Evolutionary conservation across 1,140 invertebrate species (phyloP).

Genomic region (Cotesia typhae): DNA sequence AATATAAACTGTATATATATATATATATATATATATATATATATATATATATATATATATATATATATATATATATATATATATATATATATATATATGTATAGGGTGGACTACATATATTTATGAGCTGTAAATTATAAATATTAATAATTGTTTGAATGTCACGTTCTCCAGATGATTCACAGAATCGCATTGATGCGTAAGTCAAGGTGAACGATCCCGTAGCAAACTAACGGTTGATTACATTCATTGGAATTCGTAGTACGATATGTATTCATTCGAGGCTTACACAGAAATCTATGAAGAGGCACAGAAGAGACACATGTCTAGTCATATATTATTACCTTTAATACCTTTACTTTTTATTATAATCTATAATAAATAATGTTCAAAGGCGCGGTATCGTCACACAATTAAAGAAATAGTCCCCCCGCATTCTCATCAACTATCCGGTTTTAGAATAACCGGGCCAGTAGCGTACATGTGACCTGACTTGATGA

Average conservation of each 20-base stretch:
- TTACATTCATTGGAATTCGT: conserved; percentile 60
- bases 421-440: background rate
- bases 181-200: conserved; percentile 41
- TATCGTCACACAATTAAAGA: background rate
- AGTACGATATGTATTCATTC: conserved; percentile 55
- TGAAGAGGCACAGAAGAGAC: conserved; percentile 24
- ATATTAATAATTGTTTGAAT: conserved; percentile 19
- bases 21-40: too few relatives aligned
- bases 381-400: background rate
- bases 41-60: too few relatives aligned
- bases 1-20: background rate
- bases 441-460: conserved; percentile 44
- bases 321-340: too few relatives aligned
- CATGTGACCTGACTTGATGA: conserved; percentile 28
- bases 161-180: conserved; percentile 22
- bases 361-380: too few relatives aligned
- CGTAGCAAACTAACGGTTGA: conserved; percentile 62
- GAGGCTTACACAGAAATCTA: conserved; percentile 41
- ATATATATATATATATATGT: too few relatives aligned
- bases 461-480: conserved; percentile 41
- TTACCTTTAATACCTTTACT: background rate
- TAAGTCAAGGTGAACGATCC: conserved; percentile 54
- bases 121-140: conserved; percentile 4
- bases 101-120: background rate
- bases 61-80: too few relatives aligned